Base-by-base conservation (phyloP, 2,113 vertebrate genomes). In the Trichechus manatus region DNA sequence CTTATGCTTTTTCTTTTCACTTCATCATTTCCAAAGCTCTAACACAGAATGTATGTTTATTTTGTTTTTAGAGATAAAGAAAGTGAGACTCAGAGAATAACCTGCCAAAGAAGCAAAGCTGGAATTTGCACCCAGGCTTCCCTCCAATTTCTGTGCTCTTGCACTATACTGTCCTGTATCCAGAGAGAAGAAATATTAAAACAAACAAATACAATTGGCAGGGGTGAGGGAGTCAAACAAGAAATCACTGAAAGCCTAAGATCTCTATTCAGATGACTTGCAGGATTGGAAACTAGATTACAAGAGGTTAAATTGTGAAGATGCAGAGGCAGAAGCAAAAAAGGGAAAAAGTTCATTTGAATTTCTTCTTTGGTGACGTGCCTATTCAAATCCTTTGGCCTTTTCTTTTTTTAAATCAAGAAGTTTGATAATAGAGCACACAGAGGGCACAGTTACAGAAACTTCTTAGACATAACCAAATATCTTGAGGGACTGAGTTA, bases 1-100 rank as follows among this genome's bases (percentile, higher is more conserved):
- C 72, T 11, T n/a, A 53, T 53, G 9, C 74, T 19, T 53, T 0
- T n/a, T 1, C 44, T 78, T 72, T 47, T 29, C 33, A 70, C 19
- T 42, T 70, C 81, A 90, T 70, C 81, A 90, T 59, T 33, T 86
- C 25, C 61, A 86, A 92, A 96, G 61, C 1, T 23, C 82, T 74
- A 80, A 79, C 11, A 74, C 2, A 92, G 56, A 80, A 93, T 36
- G 50, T 82, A 68, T 10, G 23, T 27, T 83, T 94, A 74, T 70
- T 83, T 10, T 94, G 13, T 90, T 79, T 72, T 80, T 56, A 74
- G 75, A 94, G 44, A 92, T 83, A 53, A 88, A 97, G 22, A 94
- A 87, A 66, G 25, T 27, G 29, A 85, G 50, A 59, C 31, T 89
- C 36, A 75, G 64, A 64, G 50, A 96, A 80, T 50, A 91, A 19